Evolutionary conservation across 1,140 invertebrate genomes (phyloP), one percentile per base, ranked within the genome.

Genomic region (Yoshiicerus persimilis): DNA sequence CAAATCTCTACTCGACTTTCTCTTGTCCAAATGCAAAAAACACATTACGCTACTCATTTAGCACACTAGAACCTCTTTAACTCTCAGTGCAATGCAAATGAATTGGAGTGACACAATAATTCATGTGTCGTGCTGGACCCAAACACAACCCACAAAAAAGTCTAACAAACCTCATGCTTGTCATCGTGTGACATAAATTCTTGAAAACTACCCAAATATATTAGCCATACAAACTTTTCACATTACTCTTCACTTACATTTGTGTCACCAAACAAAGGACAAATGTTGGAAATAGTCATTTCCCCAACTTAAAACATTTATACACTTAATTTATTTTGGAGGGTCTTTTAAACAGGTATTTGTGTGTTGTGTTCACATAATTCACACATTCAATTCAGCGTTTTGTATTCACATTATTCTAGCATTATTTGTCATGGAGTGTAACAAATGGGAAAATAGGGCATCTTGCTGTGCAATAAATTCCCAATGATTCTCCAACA

Each of bases 61-160:
- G 75, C 75, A 80, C 75, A 80, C 75, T 80, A 80, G n/a, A 80
- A 80, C 13, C 75, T 80, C 75, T 80, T 80, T 80, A 80, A 36
- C 32, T 36, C 75, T 20, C 62, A 66, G n/a, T 66, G 13, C 4
- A 16, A 66, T 66, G 62, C n/a, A n/a, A n/a, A n/a, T n/a, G n/a
- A n/a, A n/a, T n/a, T n/a, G n/a, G n/a, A n/a, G 47, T 56, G 16
- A 56, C 20, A 56, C 20, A 56, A 56, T 56, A 56, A 56, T 56
- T n/a, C 20, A 56, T 39, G 13, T 39, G 2, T 39, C 16, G 20
- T 56, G 4, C 11, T 4, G 13, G 13, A 16, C n/a, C 20, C 16
- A 16, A n/a, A n/a, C n/a, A 5, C 20, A 56, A 11, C 41, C 16
- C 16, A 20, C 20, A n/a, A 4, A n/a, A 16, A 56, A 56, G 5